Base-by-base conservation (phyloP, 1,140 invertebrate genomes). In the Brachionus calyciflorus region DNA sequence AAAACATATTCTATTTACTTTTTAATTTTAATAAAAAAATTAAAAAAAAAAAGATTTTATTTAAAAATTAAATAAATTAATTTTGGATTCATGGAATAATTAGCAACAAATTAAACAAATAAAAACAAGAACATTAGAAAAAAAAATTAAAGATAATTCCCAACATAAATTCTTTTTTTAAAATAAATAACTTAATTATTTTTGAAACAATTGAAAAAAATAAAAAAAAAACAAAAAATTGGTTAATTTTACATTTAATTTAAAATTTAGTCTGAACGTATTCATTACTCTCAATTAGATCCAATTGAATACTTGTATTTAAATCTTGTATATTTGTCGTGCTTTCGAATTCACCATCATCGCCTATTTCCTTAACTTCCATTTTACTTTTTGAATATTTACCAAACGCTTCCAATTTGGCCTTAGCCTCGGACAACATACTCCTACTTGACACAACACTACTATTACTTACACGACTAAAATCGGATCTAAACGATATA, bases 331-430 rank as follows among this genome's bases (percentile, higher is more conserved):
- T 30, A 37, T 37, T 60, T 17, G n/a, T n/a, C n/a, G n/a, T n/a
- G n/a, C n/a, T n/a, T n/a, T n/a, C n/a, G n/a, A 33, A 2, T 33
- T 37, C 30, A n/a, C 37, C 33, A 60, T 60, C 37, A 3, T 19
- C 37, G 3, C 37, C 30, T 19, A 37, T 17, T 17, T 60, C 37
- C 7, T 28, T 17, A 60, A 26, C 37, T 17, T 60, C 30, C 6
- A 14, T 24, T 51, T 51, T 49, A 51, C 51, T 44, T 51, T 41
- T 73, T 9, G 69, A 73, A 51, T 51, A 41, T 55, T 73, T 73
- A 4, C 69, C 51, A 55, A 73, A 73, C 0, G 69, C 69, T 73
- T 73, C 46, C 12, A 73, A 40, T 73, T 73, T 73, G 24, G 69
- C 69, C 30, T 55, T 49, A 14, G 69, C 69, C 14, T 73, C 69